phyloP scores from a whole-genome alignment of 1,140 invertebrate genomes.

The Zeugodacus cucurbitae region DNA sequence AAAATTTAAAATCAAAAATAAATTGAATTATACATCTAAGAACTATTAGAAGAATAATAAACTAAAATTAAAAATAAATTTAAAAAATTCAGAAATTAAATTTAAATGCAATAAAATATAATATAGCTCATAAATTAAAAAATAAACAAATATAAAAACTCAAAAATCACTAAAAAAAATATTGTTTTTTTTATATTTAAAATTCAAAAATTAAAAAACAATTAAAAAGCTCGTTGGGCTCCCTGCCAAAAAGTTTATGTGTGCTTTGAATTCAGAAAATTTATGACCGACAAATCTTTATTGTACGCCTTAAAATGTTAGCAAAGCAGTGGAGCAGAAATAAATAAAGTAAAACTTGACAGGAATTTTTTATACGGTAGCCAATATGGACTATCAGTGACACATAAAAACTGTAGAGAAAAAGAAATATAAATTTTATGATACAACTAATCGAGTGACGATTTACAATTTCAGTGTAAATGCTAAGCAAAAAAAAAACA shows the following conservation, averaged over 20 bases:
- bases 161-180: not conserved
- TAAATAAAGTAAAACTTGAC: constrained; percentile 22
- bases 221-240: not conserved
- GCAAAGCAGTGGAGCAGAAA: not conserved
- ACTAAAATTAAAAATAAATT: not conserved
- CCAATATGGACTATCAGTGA: constrained; percentile 8
- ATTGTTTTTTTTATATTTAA: not conserved
- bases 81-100: not conserved
- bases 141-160: not conserved
- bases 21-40: not conserved
- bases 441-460: not conserved
- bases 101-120: not conserved
- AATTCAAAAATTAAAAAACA: not conserved
- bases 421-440: not conserved
- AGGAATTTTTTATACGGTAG: not conserved
- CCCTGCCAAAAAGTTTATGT: too few relatives aligned
- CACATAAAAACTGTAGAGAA: not conserved
- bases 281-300: not conserved
- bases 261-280: not conserved
- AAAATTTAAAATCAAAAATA: too few relatives aligned
- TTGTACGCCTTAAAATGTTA: not conserved
- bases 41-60: not conserved
- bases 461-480: not conserved
- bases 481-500: not conserved
- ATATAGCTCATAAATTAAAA: too few relatives aligned